Conservation (phyloP, 2,888 invertebrate genomes). For the Dugesia japonica region DNA sequence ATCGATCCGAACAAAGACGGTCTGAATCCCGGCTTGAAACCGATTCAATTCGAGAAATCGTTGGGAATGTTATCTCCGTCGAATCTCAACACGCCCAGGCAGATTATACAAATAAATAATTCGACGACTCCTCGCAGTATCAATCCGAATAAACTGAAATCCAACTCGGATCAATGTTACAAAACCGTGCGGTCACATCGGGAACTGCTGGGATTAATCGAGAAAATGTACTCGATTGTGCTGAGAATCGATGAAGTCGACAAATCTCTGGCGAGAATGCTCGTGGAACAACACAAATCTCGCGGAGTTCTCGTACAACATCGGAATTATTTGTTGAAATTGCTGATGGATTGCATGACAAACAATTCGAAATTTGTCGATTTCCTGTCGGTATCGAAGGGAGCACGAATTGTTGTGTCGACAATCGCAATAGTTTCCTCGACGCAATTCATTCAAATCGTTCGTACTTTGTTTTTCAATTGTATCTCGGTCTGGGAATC, state of each 20-base stretch:
- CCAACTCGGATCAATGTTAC: background rate
- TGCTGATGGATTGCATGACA: background rate
- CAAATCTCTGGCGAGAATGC: background rate
- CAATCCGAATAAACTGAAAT: too few species aligned
- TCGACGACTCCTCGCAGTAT: background rate
- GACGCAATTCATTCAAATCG: background rate
- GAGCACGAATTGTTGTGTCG: background rate
- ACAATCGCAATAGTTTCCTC: background rate
- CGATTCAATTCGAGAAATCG: background rate
- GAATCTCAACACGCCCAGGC: constrained; percentile 4
- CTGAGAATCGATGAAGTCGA: constrained; percentile 3
- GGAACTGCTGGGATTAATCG: background rate
- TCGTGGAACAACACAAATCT: background rate
- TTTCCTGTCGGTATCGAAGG: background rate
- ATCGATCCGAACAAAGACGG: background rate
- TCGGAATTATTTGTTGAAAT: background rate
- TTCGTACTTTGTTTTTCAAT: background rate
- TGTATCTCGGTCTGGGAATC: background rate
- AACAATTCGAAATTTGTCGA: background rate
- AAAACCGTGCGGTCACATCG: background rate
- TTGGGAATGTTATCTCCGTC: background rate
- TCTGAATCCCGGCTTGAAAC: background rate
- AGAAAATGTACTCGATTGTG: constrained; percentile 14
- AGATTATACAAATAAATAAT: background rate
- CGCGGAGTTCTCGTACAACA: background rate